Evolutionary conservation across 1,140 invertebrate species (phyloP), one percentile per base, ranked within the genome.

Genomic region (Drosophila sechellia): DNA sequence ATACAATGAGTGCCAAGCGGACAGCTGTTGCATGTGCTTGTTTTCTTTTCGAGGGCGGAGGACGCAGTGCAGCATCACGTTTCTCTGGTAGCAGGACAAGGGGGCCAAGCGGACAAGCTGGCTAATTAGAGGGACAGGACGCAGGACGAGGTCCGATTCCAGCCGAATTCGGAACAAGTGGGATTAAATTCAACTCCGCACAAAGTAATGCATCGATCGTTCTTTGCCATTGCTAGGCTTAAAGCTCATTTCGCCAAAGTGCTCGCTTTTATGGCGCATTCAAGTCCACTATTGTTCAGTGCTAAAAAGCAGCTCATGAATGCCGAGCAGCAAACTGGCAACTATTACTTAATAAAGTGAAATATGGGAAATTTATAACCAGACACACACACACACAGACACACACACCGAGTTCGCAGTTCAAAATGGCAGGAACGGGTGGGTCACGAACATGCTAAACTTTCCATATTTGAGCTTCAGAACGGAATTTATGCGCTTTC

Each of bases 261-360:
- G 71, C 42, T 46, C 43, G 58, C 50, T 63, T 78, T 74, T 83
- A 69, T 75, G 70, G 52, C 60, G 42, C 40, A 40, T 50, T 61
- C 37, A 22, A 61, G 56, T 74, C 37, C 54, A 34, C 31, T 48
- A 55, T 56, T 56, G 39, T 20, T 48, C 52, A 27, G 15, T 31
- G 34, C 37, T 17, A 22, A 37, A 81, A 52, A 39, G 12, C 71
- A 20, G 25, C 49, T 35, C 55, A 66, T 76, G 63, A 77, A 59
- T 50, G 42, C 60, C 55, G 55, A 66, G 54, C 55, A 59, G 71
- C 48, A 31, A 46, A 55, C 71, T 60, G 54, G 37, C 58, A 77
- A 72, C 73, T 77, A 81, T 87, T 81, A 75, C 75, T 79, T 87
- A 76, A 87, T 83, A 78, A 76, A 72, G 77, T 87, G 75, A 72